These are phyloP conservation scores for Gavia stellata DNA, from an alignment of 2,113 vertebrate species.

Conservation along the genomic window DNA sequence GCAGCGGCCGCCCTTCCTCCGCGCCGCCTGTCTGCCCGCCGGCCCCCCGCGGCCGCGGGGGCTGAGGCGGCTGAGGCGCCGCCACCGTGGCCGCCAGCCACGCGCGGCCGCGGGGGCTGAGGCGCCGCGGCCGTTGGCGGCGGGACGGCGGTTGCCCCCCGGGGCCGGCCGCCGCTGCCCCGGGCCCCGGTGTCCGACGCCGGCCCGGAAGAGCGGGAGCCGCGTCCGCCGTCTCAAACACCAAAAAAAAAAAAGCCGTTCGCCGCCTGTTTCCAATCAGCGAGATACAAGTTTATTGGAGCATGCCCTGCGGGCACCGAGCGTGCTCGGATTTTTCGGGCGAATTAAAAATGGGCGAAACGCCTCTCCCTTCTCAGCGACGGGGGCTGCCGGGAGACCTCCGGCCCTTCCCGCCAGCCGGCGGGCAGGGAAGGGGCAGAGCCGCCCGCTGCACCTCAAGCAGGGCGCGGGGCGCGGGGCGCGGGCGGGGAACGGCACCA, in stretches of 20 bases:
- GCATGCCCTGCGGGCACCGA: slow-evolving; percentile 69
- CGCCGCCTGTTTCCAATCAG: slow-evolving; percentile 75
- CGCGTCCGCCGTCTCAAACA: not conserved
- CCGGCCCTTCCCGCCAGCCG: not conserved
- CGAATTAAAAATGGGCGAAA: slow-evolving; percentile 74
- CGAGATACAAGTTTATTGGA: slow-evolving; percentile 73
- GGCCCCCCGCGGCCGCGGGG: not conserved
- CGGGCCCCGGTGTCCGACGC: not conserved
- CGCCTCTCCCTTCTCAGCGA: slow-evolving; percentile 67
- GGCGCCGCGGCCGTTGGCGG: not conserved
- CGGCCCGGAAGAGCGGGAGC: slow-evolving; percentile 22
- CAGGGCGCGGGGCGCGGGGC: not conserved
- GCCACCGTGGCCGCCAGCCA: not conserved
- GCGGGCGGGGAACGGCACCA: not conserved
- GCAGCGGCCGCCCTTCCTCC: not conserved
- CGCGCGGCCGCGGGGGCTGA: not conserved
- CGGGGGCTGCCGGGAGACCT: slow-evolving; percentile 56
- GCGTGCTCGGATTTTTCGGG: slow-evolving; percentile 71
- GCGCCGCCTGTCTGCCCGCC: not conserved
- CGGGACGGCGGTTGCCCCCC: not conserved
- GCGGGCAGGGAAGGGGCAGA: not conserved
- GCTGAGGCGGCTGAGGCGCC: not conserved
- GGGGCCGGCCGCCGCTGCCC: not conserved
- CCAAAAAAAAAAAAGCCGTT: not conserved
- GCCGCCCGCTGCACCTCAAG: not conserved